Evolutionary conservation across 2,113 vertebrate species (phyloP), one percentile per base, ranked within the genome.

Genomic region (Apus apus): DNA sequence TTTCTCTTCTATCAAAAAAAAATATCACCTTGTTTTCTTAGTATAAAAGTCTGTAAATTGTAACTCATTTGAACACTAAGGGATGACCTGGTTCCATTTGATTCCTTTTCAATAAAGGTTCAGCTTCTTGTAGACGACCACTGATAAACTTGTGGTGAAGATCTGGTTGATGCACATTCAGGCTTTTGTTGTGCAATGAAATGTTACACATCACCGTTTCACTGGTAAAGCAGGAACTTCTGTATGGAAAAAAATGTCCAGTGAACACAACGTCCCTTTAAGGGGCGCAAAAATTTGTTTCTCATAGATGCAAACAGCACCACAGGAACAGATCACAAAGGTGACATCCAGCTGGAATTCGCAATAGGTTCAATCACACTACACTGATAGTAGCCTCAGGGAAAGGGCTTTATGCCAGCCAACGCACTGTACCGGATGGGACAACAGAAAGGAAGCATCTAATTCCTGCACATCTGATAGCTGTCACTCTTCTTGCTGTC

Each of bases 11-110:
- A 92, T 56, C 71, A 85, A 85, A 90, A 53, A 90, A 60, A 86
- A 65, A 83, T 62, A 18, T 65, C 11, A 71, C 15, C 11, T 93
- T 54, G 26, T 83, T 95, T 93, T 93, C 64, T 64, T 62, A 94
- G 85, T 54, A 70, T 20, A 84, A 86, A 89, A 95, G 68, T 80
- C 83, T 96, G 67, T 90, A 94, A 95, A 85, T 88, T 92, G 76
- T 85, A 91, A 85, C 62, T 85, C 81, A 90, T 30, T 29, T 16
- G 27, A 82, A 82, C 15, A 27, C 19, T 40, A 57, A 81, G 15
- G 54, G 38, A 48, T 15, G 20, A 77, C 7, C 56, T 82, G 29
- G 9, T 78, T 75, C 38, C 4, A 0, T 68, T 25, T 54, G 43
- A 34, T 51, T 58, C 0, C 13, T 56, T 84, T 80, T 88, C 56